A percentile compares a stretch with the other conserved stretches of the same genome.
Evolutionary conservation across 1,140 invertebrate species (phyloP).

Genomic region (Globodera rostochiensis): DNA sequence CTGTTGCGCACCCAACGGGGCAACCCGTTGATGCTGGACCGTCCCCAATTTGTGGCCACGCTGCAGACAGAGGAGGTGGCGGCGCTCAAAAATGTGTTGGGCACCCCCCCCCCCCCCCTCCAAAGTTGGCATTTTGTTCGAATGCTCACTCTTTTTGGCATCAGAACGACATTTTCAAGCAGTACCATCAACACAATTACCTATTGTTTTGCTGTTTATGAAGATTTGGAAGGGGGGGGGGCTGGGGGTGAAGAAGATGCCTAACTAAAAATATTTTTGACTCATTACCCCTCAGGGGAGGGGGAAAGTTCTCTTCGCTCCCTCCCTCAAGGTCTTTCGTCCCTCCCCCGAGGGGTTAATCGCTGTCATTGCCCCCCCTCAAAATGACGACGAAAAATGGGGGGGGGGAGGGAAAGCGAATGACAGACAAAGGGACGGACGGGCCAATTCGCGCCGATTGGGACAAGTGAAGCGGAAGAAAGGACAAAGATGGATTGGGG

Average conservation of each 20-base stretch:
- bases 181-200: no score
- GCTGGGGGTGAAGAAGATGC: no score
- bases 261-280: no score
- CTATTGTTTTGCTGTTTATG: no score
- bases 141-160: not conserved
- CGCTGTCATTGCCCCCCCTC: no score
- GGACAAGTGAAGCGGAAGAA: slow-evolving; percentile 9
- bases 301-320: not conserved
- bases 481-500: slow-evolving; percentile 12
- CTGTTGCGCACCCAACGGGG: slow-evolving; percentile 48
- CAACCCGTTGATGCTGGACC: slow-evolving; percentile 49
- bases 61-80: slow-evolving; percentile 76
- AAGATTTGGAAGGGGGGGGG: no score
- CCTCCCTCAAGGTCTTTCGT: not conserved
- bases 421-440: not conserved
- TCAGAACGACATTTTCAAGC: not conserved
- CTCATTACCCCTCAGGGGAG: no score
- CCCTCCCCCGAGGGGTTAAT: not conserved
- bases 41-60: slow-evolving; percentile 53
- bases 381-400: not conserved
- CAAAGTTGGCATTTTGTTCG: no score
- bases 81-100: slow-evolving; percentile 1
- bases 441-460: not conserved
- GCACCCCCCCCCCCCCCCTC: not conserved
- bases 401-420: not conserved